Conservation (phyloP, 2,888 invertebrate genomes). For the Volucella bombylans region DNA sequence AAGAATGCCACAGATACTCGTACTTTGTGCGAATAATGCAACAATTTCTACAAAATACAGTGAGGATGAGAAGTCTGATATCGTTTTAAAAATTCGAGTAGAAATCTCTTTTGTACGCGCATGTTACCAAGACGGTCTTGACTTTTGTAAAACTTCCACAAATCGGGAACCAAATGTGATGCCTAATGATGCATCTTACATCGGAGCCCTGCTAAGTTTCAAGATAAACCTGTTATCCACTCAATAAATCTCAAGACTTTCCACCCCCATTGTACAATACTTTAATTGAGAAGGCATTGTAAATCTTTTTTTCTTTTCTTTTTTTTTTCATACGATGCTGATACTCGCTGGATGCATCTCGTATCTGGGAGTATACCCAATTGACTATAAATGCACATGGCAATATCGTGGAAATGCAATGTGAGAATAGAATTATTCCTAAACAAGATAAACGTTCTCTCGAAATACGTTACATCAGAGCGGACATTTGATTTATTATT, state of each 20-base stretch:
- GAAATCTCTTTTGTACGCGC: no score
- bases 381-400: no score
- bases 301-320: neutral
- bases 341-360: neutral
- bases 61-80: neutral
- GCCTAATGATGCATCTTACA: no score
- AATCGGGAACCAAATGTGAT: no score
- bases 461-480: neutral
- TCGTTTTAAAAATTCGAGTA: neutral
- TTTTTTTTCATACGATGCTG: neutral
- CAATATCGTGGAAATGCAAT: constrained; percentile 9
- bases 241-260: neutral
- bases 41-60: neutral
- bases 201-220: no score
- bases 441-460: constrained; percentile 8
- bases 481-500: constrained; percentile 6
- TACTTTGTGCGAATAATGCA: neutral
- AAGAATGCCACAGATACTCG: constrained; percentile 18
- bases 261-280: neutral
- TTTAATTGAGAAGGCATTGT: neutral
- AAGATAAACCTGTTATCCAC: neutral
- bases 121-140: no score
- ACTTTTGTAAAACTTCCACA: no score
- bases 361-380: no score
- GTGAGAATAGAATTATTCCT: neutral